Conservation (phyloP, 2,888 invertebrate species). For the Maniola hyperantus region DNA sequence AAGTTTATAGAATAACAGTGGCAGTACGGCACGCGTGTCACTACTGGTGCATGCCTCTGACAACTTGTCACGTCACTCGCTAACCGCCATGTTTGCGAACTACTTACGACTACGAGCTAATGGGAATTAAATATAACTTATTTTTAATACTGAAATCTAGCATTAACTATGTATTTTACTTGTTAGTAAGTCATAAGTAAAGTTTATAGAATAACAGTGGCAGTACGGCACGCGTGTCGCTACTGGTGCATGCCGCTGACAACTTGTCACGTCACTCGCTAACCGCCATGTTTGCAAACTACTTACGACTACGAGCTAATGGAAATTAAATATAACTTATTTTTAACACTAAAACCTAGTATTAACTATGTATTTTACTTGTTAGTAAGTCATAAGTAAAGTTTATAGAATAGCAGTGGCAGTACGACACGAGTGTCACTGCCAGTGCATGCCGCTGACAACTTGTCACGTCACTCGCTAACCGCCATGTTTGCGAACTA, state of each 20-base stretch:
- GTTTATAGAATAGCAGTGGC: conserved; percentile 1
- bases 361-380: neutral
- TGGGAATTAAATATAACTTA: neutral
- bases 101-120: conserved; percentile 6
- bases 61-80: conserved; percentile 41
- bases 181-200: neutral
- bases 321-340: neutral
- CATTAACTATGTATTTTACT: neutral
- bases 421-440: conserved; percentile 9
- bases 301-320: conserved; percentile 3
- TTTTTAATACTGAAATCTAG: neutral
- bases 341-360: too few relatives aligned
- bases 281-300: conserved; percentile 14
- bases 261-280: conserved; percentile 40
- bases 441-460: conserved; percentile 37
- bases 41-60: conserved; percentile 35
- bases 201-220: conserved; percentile 3
- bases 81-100: conserved; percentile 12
- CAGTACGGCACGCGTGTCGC: conserved; percentile 9
- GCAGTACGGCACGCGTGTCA: conserved; percentile 11
- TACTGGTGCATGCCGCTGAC: conserved; percentile 37
- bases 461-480: conserved; percentile 39
- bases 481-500: conserved; percentile 10
- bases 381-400: neutral
- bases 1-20: conserved; percentile 2